Conservation (phyloP, 2,888 invertebrate genomes). For the Lithosia quadra region DNA sequence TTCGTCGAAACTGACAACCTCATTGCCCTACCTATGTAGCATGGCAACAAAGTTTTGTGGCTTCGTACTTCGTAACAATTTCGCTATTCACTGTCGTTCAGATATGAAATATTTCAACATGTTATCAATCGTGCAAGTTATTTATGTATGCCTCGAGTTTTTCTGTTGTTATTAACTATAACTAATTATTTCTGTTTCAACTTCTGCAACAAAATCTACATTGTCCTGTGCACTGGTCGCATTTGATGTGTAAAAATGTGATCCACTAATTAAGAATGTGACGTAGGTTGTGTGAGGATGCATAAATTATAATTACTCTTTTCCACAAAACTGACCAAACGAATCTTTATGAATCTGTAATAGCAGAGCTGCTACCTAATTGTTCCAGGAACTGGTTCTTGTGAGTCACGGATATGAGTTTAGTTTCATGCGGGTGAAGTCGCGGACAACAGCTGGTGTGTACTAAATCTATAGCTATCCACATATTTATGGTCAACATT, state of each 20-base stretch:
- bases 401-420: too few species aligned
- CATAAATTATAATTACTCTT: too few species aligned
- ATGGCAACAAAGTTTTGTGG: slow-evolving; percentile 10
- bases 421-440: too few species aligned
- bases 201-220: too few species aligned
- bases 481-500: not conserved
- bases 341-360: not conserved
- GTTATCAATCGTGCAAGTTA: not conserved
- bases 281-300: too few species aligned
- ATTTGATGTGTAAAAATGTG: too few species aligned
- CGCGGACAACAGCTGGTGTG: too few species aligned
- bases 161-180: not conserved
- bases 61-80: not conserved
- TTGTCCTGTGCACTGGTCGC: too few species aligned
- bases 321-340: not conserved
- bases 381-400: too few species aligned
- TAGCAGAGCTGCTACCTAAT: too few species aligned
- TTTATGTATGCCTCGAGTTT: not conserved
- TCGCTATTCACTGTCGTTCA: not conserved
- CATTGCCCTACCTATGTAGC: slow-evolving; percentile 3
- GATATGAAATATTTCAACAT: not conserved
- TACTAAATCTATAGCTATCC: too few species aligned
- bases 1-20: slow-evolving; percentile 27
- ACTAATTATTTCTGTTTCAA: not conserved
- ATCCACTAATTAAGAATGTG: too few species aligned